phyloP scores from a whole-genome alignment of 2,888 invertebrate species.

The Epinotia nisella region DNA sequence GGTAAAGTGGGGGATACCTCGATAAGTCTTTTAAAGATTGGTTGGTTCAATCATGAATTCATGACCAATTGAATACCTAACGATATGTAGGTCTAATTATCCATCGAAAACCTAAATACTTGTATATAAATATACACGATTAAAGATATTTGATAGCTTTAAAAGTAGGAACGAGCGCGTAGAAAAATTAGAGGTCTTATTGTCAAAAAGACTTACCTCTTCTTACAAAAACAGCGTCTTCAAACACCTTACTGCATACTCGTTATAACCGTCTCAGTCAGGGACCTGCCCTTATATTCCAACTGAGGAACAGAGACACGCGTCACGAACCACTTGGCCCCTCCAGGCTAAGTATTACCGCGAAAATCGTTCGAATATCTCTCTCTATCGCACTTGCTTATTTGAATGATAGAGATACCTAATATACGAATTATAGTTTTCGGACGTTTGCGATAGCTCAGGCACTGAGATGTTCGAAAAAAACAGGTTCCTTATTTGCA shows the following conservation, averaged over 20 bases:
- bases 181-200: no score
- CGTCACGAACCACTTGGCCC: neutral
- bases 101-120: no score
- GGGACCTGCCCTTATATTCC: slow-evolving; percentile 8
- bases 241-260: neutral
- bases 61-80: no score
- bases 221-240: neutral
- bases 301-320: slow-evolving; percentile 2
- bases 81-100: no score
- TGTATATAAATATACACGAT: no score
- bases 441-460: neutral
- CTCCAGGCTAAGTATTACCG: neutral
- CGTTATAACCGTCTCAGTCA: neutral
- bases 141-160: no score
- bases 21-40: no score
- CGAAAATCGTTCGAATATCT: neutral
- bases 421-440: neutral
- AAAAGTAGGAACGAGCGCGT: no score
- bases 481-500: slow-evolving; percentile 7
- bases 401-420: neutral
- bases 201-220: neutral
- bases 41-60: no score
- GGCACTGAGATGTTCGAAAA: slow-evolving; percentile 1
- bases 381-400: neutral
- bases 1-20: no score